phyloP scores from a whole-genome alignment of 37 sponge, comb jelly and placozoan species.

The Mnemiopsis leidyi region DNA sequence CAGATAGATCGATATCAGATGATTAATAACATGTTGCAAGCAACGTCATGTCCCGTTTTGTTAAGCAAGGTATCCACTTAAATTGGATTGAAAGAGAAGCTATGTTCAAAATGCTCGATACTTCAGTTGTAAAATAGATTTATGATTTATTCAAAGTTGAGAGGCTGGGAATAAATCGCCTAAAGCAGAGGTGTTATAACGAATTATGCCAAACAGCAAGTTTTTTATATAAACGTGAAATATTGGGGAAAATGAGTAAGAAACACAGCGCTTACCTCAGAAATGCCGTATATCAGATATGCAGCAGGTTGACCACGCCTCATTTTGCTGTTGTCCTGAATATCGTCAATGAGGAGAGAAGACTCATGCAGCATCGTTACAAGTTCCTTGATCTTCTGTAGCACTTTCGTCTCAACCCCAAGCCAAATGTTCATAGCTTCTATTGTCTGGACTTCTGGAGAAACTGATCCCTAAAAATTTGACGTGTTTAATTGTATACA shows the following conservation, averaged over 20 bases:
- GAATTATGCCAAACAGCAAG: no score
- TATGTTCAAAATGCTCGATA: no score
- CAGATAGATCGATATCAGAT: neutral
- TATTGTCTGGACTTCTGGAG: constrained; percentile 45
- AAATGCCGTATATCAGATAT: constrained; percentile 44
- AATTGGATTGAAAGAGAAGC: neutral
- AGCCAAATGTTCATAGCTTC: constrained; percentile 32
- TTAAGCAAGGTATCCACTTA: no score
- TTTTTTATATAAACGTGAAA: no score
- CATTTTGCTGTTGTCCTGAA: constrained; percentile 59
- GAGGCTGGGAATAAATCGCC: no score
- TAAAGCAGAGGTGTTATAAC: no score
- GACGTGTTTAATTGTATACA: no score
- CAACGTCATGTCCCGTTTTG: neutral
- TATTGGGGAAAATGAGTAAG: no score
- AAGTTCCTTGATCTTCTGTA: constrained; percentile 19
- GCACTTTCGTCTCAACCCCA: neutral
- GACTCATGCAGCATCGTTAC: constrained; percentile 28
- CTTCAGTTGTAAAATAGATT: no score
- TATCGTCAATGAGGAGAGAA: constrained; percentile 54
- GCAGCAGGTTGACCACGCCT: constrained; percentile 59
- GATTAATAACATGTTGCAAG: neutral
- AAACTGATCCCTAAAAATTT: no score
- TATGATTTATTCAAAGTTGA: no score
- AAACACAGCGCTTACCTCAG: neutral